Conservation (phyloP, 2,888 invertebrate species). For the Scotopteryx bipunctaria region DNA sequence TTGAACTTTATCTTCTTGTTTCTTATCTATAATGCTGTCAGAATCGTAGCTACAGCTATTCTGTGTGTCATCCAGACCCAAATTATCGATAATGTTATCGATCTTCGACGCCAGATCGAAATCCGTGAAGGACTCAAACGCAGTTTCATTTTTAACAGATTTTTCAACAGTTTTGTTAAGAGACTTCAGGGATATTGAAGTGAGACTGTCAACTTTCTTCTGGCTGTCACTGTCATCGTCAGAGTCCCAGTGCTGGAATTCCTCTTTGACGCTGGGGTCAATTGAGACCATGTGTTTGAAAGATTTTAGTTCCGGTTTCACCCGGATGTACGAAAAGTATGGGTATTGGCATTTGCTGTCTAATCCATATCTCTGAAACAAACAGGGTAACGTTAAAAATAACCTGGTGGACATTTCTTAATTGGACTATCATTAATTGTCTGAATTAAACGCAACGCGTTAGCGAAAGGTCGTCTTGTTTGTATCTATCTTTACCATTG, state of each 20-base stretch:
- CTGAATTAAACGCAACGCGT: no score
- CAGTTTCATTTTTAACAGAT: conserved; percentile 39
- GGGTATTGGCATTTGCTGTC: conserved; percentile 59
- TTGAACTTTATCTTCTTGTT: background rate
- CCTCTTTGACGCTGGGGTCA: conserved; percentile 47
- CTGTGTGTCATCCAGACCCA: conserved; percentile 34
- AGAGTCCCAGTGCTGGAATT: conserved; percentile 62
- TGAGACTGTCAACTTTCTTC: conserved; percentile 46
- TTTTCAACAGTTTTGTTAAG: no score
- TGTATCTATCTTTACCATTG: no score
- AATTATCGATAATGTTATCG: conserved; percentile 51
- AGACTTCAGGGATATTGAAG: conserved; percentile 55
- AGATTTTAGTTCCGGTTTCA: conserved; percentile 48
- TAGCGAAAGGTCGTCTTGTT: no score
- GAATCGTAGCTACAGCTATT: conserved; percentile 23
- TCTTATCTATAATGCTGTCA: conserved; percentile 24
- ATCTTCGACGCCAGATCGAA: conserved; percentile 14
- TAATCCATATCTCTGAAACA: conserved; percentile 61
- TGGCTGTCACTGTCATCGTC: conserved; percentile 39
- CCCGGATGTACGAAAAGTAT: conserved; percentile 43
- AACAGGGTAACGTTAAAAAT: no score
- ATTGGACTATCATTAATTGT: no score
- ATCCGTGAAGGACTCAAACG: conserved; percentile 33
- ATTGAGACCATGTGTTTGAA: conserved; percentile 60
- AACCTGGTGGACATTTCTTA: no score